Base-by-base conservation (phyloP, 1,140 invertebrate genomes). In the Polyergus mexicanus region DNA sequence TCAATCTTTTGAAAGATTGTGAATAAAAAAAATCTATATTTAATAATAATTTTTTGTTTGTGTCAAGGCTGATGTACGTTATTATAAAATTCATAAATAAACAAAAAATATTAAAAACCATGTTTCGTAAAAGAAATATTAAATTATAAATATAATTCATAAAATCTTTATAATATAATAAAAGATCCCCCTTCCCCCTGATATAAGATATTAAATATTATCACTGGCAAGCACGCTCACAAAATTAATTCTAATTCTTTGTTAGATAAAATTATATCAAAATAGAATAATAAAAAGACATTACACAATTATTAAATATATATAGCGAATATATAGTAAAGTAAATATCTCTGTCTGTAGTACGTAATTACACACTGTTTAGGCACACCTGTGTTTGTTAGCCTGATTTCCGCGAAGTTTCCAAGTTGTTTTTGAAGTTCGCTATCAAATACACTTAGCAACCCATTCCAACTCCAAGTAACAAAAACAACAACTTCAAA, bases 401-500 rank as follows among this genome's bases (percentile, higher is more conserved):
- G 3, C 13, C 16, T 38, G 72, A n/a, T 60, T 25, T 60, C 13
- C 16, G 7, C 72, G 38, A 74, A 74, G 54, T 75, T 60, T 41
- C 22, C 13, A 74, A 74, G 51, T 38, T 58, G 32, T 60, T 75
- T 38, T 75, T 75, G n/a, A 75, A 75, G 54, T 75, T 32, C 32
- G 16, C 16, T 32, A 32, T 56, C 71, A 35, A 56, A 1, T 35
- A 38, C 54, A 25, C 71, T 32, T n/a, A 74, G 2, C 22, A 38
- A n/a, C 54, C 54, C 71, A 58, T 51, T 75, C 16, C 35, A 75
- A 75, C 22, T 58, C n/a, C 11, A 25, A n/a, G 6, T 28, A 60
- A 75, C 72, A 60, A 75, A 75, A 38, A 56, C 51, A 41, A 60
- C 54, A 54, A 54, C 10, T 58, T 41, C 2, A 58, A 58, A 74